phyloP scores from a whole-genome alignment of 2,888 invertebrate species.

The Alcis repandata region DNA sequence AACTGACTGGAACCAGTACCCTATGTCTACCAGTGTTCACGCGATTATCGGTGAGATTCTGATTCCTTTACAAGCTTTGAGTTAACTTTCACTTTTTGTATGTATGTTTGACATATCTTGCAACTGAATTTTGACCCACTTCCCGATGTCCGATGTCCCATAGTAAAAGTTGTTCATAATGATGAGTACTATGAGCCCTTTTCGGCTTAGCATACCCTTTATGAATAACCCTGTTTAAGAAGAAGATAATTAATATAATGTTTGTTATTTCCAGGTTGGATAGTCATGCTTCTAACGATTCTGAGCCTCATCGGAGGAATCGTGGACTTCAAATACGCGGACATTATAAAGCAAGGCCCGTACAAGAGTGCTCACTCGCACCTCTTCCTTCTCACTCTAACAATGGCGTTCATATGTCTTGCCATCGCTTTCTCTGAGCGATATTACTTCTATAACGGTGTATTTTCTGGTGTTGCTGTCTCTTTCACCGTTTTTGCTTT shows the following conservation, averaged over 20 bases:
- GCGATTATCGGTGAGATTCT: background rate
- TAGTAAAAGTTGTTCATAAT: too few relatives aligned
- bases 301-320: conserved; percentile 65
- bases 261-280: conserved; percentile 57
- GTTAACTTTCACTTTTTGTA: background rate
- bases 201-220: too few relatives aligned
- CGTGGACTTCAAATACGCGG: conserved; percentile 38
- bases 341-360: background rate
- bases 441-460: background rate
- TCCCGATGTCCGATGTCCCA: too few relatives aligned
- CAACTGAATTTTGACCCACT: too few relatives aligned
- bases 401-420: background rate
- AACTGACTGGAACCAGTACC: conserved; percentile 17
- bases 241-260: too few relatives aligned
- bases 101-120: too few relatives aligned
- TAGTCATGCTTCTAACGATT: conserved; percentile 63
- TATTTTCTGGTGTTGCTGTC: background rate
- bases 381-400: background rate
- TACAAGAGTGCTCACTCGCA: background rate
- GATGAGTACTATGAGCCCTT: too few relatives aligned
- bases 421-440: background rate
- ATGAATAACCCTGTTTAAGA: too few relatives aligned
- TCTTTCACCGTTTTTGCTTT: background rate
- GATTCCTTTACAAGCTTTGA: background rate
- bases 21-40: background rate